These are phyloP conservation scores for Chrysolina oricalcia DNA, from an alignment of 2,888 invertebrate genomes.

Conservation along the genomic window DNA sequence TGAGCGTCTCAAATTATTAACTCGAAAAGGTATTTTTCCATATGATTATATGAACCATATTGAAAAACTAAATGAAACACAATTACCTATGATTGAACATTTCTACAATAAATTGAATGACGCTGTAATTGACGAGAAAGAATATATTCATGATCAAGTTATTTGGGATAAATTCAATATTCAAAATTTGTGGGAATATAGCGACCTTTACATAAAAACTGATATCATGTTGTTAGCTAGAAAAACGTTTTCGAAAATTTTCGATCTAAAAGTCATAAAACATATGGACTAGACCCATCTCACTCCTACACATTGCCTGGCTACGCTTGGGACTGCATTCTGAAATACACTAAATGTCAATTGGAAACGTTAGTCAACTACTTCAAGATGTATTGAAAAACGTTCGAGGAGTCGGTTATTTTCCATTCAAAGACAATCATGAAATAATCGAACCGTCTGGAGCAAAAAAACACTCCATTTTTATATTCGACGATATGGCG, in stretches of 20 bases:
- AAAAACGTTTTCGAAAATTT: too few relatives aligned
- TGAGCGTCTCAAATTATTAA: too few relatives aligned
- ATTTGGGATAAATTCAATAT: conserved; percentile 59
- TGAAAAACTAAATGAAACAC: conserved; percentile 31
- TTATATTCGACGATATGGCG: conserved; percentile 48
- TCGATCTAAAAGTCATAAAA: too few relatives aligned
- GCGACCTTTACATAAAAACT: conserved; percentile 59
- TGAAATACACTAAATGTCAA: too few relatives aligned
- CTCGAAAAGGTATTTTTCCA: conserved; percentile 44
- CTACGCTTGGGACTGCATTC: too few relatives aligned
- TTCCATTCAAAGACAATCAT: conserved; percentile 40
- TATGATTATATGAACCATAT: conserved; percentile 28
- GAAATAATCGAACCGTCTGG: conserved; percentile 40
- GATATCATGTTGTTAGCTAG: too few relatives aligned
- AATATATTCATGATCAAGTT: conserved; percentile 56
- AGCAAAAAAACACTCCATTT: conserved; percentile 42
- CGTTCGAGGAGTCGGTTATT: conserved; percentile 44
- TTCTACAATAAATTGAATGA: conserved; percentile 26
- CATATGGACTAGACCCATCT: too few relatives aligned
- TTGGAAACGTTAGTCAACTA: too few relatives aligned
- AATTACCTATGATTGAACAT: conserved; percentile 9
- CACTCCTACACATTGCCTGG: too few relatives aligned
- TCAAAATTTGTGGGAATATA: conserved; percentile 55
- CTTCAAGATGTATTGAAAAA: conserved; percentile 39
- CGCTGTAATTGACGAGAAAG: conserved; percentile 23